Evolutionary conservation across 2,888 invertebrate species (phyloP), one percentile per base, ranked within the genome.

Genomic region (Smittia sp.): DNA sequence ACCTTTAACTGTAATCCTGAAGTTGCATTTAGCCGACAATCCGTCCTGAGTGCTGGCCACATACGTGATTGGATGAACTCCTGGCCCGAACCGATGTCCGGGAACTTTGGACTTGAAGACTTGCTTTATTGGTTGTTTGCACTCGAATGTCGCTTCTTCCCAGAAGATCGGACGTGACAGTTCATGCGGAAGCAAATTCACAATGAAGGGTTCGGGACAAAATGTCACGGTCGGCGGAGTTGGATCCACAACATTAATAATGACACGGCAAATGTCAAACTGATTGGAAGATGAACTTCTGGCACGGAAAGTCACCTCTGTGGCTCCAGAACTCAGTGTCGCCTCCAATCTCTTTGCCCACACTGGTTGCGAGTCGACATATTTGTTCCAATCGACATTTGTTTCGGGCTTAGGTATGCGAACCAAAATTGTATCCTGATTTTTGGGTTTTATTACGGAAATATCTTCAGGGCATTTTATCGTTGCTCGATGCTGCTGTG

Each of bases 401-500:
- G 89, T 87, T 77, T 86, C 80, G 0, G 86, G 86, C 73, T 79
- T 79, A 25, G 81, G 85, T 0, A 87, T 84, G 74, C 85, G 78
- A n/a, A 83, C 79, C 58, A 80, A 79, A 1, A 81, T 78, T 3
- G 77, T 79, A 9, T 75, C 76, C 52, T 81, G 80, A 0, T 77
- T 79, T 0, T 76, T 83, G 1, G 86, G 85, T 65, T 90, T 81
- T 65, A 85, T 84, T 39, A 87, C 85, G 38, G 84, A 85, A 54
- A 89, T 82, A 77, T 87, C 85, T 54, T 85, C 83, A 0, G 90
- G 89, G 78, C 90, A 90, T 76, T 85, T 86, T 75, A 90, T 88
- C 76, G 84, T 87, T 20, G 88, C 86, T 74, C 83, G 58, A 11
- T 4, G 54, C n/a, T 67, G 32, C 58, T 74, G 67, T 4, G 22